A percentile compares a stretch with the other conserved stretches of the same genome.
phyloP scores from a whole-genome alignment of 1,140 invertebrate genomes.

The Pseudachorutes palmiensis region DNA sequence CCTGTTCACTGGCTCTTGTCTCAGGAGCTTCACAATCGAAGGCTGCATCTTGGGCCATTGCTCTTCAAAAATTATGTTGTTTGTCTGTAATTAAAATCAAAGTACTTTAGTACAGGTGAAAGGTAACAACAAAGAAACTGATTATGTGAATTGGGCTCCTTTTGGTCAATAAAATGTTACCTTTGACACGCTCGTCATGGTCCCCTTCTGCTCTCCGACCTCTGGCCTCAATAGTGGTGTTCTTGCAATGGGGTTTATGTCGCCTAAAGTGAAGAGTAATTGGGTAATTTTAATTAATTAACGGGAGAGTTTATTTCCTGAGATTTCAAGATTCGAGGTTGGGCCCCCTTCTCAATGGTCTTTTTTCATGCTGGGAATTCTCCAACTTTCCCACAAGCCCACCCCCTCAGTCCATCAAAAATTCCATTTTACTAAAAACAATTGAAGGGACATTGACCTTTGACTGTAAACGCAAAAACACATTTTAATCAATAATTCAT shows the following conservation, averaged over 20 bases:
- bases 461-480: background rate
- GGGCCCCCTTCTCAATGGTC: constrained; percentile 11
- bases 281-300: background rate
- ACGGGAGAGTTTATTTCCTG: background rate
- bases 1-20: constrained; percentile 86
- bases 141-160: too few species aligned
- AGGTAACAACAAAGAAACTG: too few species aligned
- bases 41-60: constrained; percentile 92
- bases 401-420: too few species aligned
- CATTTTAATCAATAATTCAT: too few species aligned
- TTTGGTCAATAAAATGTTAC: background rate
- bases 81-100: background rate
- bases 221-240: background rate
- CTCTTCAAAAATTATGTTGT: constrained; percentile 68
- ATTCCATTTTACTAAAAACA: too few species aligned
- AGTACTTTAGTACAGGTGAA: too few species aligned
- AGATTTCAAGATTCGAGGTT: constrained; percentile 15
- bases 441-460: background rate
- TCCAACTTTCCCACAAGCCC: too few species aligned
- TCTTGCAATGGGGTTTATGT: background rate
- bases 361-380: constrained; percentile 14
- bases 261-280: background rate
- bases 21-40: constrained; percentile 81
- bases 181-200: background rate
- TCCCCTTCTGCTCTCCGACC: background rate